phyloP scores from a whole-genome alignment of 2,797 vertebrate species.

The Setipinna tenuifilis region DNA sequence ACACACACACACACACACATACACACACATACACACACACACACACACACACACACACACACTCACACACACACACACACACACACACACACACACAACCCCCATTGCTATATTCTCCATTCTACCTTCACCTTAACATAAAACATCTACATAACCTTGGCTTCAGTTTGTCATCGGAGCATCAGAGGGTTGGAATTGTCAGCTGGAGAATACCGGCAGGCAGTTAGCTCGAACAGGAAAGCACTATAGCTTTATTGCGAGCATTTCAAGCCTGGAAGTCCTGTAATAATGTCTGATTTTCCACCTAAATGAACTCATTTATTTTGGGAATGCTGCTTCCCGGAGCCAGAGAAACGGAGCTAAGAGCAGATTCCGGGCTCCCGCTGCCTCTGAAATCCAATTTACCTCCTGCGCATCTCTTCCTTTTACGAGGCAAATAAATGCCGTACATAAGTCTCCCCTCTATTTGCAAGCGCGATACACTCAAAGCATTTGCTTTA shows the following conservation, averaged over 20 bases:
- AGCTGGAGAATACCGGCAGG: neutral
- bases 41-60: neutral
- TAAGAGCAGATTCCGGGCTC: slow-evolving; percentile 8
- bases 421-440: slow-evolving; percentile 23
- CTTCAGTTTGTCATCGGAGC: slow-evolving; percentile 6
- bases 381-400: slow-evolving; percentile 14
- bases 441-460: slow-evolving; percentile 20
- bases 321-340: slow-evolving; percentile 25
- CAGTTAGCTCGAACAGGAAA: slow-evolving; percentile 28
- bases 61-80: neutral
- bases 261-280: slow-evolving; percentile 15
- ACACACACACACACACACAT: too few species aligned
- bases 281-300: slow-evolving; percentile 41
- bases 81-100: neutral
- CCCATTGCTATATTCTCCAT: neutral
- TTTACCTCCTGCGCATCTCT: slow-evolving; percentile 17
- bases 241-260: slow-evolving; percentile 17
- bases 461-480: neutral
- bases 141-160: slow-evolving; percentile 21
- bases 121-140: slow-evolving; percentile 15
- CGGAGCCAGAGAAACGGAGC: neutral
- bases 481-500: slow-evolving; percentile 16
- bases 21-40: neutral
- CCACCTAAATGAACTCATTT: slow-evolving; percentile 35
- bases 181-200: slow-evolving; percentile 19